A percentile compares a stretch with the other conserved stretches of the same genome.
Evolutionary conservation across 2,888 invertebrate genomes (phyloP).

Genomic region (Conomelus anceps): DNA sequence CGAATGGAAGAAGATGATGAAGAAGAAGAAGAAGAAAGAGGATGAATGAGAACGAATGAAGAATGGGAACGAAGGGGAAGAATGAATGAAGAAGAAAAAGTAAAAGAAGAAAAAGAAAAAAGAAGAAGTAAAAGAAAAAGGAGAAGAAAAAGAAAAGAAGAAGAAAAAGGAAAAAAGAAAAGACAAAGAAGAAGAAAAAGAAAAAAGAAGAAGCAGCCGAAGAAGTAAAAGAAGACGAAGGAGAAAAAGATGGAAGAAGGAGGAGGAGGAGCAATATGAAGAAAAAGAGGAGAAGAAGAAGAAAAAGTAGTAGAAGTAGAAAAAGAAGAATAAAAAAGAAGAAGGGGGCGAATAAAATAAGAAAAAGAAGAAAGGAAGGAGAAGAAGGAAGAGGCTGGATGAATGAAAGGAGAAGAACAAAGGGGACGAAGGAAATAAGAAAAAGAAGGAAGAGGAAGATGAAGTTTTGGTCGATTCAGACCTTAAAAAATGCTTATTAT

Average conservation of each 20-base stretch:
- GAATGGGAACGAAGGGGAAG: no score
- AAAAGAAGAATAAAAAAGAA: not conserved
- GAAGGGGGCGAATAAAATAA: not conserved
- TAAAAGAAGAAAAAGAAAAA: not conserved
- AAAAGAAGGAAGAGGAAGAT: not conserved
- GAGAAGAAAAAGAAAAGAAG: not conserved
- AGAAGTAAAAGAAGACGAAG: not conserved
- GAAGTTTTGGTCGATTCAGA: no score
- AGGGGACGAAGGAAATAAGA: not conserved
- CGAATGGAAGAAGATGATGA: not conserved
- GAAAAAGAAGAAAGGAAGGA: not conserved
- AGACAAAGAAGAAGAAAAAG: not conserved
- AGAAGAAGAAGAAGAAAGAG: not conserved
- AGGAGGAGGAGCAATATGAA: not conserved
- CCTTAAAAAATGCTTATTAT: no score
- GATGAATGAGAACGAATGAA: not conserved
- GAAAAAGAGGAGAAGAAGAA: not conserved
- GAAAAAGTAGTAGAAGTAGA: not conserved
- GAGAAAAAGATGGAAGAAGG: not conserved
- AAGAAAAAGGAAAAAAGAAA: not conserved
- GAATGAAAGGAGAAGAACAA: not conserved
- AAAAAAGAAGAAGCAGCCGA: not conserved
- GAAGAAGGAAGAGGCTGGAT: not conserved
- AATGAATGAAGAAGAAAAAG: not conserved
- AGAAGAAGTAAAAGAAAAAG: not conserved